Conservation (phyloP, 1,140 invertebrate species). For the Rhysida immarginata region DNA sequence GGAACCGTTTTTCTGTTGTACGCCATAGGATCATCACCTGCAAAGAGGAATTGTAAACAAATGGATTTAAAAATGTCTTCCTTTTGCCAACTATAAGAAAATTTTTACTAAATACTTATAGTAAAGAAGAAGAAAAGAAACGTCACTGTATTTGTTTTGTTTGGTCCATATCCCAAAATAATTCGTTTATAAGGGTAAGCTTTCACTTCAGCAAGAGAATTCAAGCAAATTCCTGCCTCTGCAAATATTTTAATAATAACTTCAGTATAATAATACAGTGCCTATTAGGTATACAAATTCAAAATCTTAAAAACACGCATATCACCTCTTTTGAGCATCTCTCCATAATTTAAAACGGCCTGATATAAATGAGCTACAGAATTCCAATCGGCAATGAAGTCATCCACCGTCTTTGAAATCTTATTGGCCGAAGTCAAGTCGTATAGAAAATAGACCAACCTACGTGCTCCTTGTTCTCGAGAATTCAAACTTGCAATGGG, state of each 20-base stretch:
- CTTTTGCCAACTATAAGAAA: no score
- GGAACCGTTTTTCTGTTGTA: constrained; percentile 50
- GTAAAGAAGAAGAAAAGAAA: no score
- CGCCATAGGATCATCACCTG: constrained; percentile 51
- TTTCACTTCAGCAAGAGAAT: constrained; percentile 38
- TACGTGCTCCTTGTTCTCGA: constrained; percentile 58
- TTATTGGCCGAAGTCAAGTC: constrained; percentile 62
- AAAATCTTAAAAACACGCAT: no score
- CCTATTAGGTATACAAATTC: no score
- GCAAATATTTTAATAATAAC: no score
- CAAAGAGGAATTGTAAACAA: no score
- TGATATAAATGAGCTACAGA: constrained; percentile 78
- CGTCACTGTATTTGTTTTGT: constrained; percentile 52
- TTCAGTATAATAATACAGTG: no score
- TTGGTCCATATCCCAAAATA: constrained; percentile 61
- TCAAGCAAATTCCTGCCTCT: no score
- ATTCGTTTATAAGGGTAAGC: constrained; percentile 69
- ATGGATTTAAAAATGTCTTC: no score
- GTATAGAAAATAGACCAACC: constrained; percentile 74
- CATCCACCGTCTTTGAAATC: constrained; percentile 57
- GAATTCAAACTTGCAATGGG: constrained; percentile 46
- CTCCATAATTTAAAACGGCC: constrained; percentile 60
- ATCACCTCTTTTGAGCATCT: constrained; percentile 31
- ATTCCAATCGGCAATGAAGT: constrained; percentile 73
- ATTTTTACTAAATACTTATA: no score